Evolutionary conservation across 2,888 invertebrate species (phyloP), one percentile per base, ranked within the genome.

Genomic region (Euproctis similis): DNA sequence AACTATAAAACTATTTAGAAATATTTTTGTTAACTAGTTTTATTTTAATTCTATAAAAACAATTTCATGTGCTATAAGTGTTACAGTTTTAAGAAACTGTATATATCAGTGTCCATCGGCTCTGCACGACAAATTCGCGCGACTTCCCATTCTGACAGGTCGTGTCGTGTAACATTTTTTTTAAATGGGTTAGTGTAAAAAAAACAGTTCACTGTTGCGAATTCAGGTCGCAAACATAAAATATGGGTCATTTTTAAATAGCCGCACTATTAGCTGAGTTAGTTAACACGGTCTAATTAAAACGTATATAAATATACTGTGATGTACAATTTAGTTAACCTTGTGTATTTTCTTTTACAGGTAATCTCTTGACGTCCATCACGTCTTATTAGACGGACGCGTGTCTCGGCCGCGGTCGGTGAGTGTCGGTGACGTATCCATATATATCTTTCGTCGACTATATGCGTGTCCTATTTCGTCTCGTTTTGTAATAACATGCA

Each of bases 251-350:
- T 53, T 57, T 64, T 65, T 60, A 77, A 78, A 77, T 77, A 75
- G 69, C 64, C 53, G 48, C 58, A 61, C 63, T 68, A 67, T 65
- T 67, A 64, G 41, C 46, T 54, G 54, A 57, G 65, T 71, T 72
- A 70, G 72, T 77, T 78, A 74, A 69, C 71, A 70, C 68, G 72
- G 56, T 75, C 75, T 70, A 77, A 84, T 82, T 81, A 68, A 69
- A 62, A 36, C 35, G 40, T 42, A 52, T 59, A 62, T 65, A 62
- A 60, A 36, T 55, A 42, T 54, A 49, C 51, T n/a, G 54, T 57
- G 23, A 13, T 39, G 28, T 44, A 35, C 41, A 33, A 45, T 48
- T 34, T 40, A 37, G 39, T 42, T 64, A 62, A 70, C 67, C 65
- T 65, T 67, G 58, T 54, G 36, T 48, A 54, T 57, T 58, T 55